phyloP scores from a whole-genome alignment of 37 sponge, comb jelly and placozoan species.

The Aplysina aerophoba region DNA sequence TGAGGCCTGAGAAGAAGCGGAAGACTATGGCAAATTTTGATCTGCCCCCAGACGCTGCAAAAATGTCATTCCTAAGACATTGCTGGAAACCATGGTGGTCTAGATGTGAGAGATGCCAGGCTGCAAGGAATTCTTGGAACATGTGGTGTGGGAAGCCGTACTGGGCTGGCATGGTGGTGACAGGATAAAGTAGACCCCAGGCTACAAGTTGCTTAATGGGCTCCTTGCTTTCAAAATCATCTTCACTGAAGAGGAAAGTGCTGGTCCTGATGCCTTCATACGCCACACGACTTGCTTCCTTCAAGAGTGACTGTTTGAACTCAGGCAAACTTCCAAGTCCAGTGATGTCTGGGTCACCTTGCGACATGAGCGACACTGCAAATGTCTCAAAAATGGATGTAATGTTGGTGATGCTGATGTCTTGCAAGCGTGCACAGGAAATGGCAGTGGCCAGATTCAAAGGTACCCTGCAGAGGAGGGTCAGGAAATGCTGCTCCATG shows the following conservation, averaged over 20 bases:
- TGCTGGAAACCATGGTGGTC: background rate
- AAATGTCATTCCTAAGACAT: background rate
- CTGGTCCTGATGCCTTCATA: background rate
- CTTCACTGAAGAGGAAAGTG: background rate
- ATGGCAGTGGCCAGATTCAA: slow-evolving; percentile 5
- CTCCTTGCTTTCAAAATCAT: background rate
- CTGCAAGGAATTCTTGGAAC: slow-evolving; percentile 20
- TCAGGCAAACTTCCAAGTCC: background rate
- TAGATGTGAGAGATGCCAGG: background rate
- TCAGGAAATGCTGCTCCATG: background rate
- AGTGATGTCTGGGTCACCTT: background rate
- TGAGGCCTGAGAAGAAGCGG: slow-evolving; percentile 34
- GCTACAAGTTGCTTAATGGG: background rate
- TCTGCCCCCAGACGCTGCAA: background rate
- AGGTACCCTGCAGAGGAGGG: slow-evolving; percentile 3
- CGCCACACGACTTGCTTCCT: background rate
- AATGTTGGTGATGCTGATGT: background rate
- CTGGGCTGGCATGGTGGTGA: background rate
- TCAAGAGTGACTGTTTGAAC: background rate
- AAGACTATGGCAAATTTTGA: slow-evolving; percentile 10
- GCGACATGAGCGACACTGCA: background rate
- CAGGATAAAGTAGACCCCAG: background rate
- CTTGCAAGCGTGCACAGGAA: background rate
- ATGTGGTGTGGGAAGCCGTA: slow-evolving; percentile 5
- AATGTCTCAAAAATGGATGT: slow-evolving; percentile 18